Evolutionary conservation across 2,888 invertebrate species (phyloP), one percentile per base, ranked within the genome.

Genomic region (Nemoura dubitans): DNA sequence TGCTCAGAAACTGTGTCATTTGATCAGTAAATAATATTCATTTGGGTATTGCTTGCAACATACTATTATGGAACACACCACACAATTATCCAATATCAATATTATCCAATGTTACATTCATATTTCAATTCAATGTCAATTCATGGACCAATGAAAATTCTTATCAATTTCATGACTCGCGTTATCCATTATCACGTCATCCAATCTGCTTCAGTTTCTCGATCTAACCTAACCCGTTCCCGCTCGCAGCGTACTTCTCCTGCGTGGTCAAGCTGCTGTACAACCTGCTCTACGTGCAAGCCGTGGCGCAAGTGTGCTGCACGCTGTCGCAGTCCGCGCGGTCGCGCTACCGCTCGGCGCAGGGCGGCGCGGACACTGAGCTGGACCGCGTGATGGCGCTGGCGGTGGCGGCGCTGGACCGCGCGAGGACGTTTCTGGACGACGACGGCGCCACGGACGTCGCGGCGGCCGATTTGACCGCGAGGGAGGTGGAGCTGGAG

Each of bases 241-340:
- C 59, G 6, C 16, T 92, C 93, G 0, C 93, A 98, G 98, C 96
- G 85, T 97, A 97, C 91, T 98, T 97, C 92, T 96, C 96, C 0
- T 96, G 96, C 90, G 95, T 98, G 90, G 96, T 98, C 0, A 96
- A 96, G 91, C 95, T 96, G 88, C 93, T 98, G 89, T 98, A 97
- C 93, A 97, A 98, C 91, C 93, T 98, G 88, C 93, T 96, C 88
- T 98, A 97, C 92, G 96, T 98, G 91, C 98, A 98, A 93, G 95
- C 97, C 83, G 94, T 98, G 88, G 94, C 96, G 86, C 96, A 97
- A 92, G 93, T 97, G 88, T 94, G 95, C 86, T 95, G 95, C 88
- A 93, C 93, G 88, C 92, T 96, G 90, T 94, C 94, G 77, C 94
- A 94, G 82, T 92, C 92, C 78, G 95, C 95, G 89, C 94, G 96